Evolutionary conservation across 2,888 invertebrate genomes (phyloP).

Genomic region (Rugalucina vietnamica): DNA sequence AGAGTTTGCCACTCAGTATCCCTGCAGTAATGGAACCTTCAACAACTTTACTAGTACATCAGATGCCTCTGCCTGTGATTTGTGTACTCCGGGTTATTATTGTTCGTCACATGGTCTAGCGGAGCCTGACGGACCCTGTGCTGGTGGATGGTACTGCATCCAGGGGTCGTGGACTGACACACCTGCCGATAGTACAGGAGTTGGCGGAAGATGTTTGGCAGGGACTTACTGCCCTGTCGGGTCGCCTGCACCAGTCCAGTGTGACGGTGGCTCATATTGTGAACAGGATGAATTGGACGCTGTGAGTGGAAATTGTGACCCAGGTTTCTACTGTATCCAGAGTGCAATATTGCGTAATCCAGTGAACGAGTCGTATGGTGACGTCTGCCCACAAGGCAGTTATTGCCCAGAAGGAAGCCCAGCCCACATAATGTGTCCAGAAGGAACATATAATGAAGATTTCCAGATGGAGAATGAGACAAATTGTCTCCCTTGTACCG

Average conservation of each 20-base stretch:
- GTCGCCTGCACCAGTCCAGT: slow-evolving; percentile 72
- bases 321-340: slow-evolving; percentile 80
- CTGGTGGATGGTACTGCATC: slow-evolving; percentile 81
- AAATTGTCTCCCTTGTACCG: slow-evolving; percentile 80
- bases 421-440: slow-evolving; percentile 75
- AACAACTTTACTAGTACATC: slow-evolving; percentile 74
- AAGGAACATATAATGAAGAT: slow-evolving; percentile 76
- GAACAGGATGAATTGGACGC: slow-evolving; percentile 71
- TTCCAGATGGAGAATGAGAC: slow-evolving; percentile 77
- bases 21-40: slow-evolving; percentile 79
- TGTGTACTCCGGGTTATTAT: slow-evolving; percentile 80
- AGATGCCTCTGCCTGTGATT: slow-evolving; percentile 70
- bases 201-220: slow-evolving; percentile 78
- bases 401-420: slow-evolving; percentile 79
- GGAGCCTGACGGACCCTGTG: slow-evolving; percentile 76
- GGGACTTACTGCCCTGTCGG: slow-evolving; percentile 81
- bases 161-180: slow-evolving; percentile 77
- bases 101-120: slow-evolving; percentile 76
- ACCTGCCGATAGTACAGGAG: slow-evolving; percentile 75
- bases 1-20: slow-evolving; percentile 76
- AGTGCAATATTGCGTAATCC: slow-evolving; percentile 79
- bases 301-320: slow-evolving; percentile 76
- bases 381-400: slow-evolving; percentile 81
- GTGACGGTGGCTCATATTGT: slow-evolving; percentile 79
- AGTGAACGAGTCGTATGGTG: slow-evolving; percentile 80